These are phyloP conservation scores for Camelus bactrianus DNA, from an alignment of 2,113 vertebrate genomes.

Conservation along the genomic window DNA sequence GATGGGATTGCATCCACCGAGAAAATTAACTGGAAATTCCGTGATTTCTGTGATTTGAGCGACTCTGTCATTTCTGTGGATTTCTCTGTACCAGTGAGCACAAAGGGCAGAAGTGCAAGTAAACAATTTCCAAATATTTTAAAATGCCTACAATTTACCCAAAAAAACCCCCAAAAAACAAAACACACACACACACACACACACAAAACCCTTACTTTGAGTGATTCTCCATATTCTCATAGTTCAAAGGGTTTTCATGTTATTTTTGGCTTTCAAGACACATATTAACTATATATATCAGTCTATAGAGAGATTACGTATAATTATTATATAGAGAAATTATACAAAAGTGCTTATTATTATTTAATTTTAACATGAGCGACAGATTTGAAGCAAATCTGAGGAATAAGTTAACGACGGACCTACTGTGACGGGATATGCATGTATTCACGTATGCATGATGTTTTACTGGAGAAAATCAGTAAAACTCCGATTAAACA, in stretches of 20 bases:
- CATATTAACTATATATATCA: neutral
- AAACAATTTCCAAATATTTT: neutral
- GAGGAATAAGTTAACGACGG: neutral
- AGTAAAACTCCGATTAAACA: neutral
- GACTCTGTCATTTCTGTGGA: neutral
- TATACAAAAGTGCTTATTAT: neutral
- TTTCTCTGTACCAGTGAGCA: neutral
- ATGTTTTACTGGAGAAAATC: neutral
- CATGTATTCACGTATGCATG: neutral
- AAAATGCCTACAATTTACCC: neutral
- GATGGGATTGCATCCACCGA: neutral
- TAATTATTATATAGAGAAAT: neutral
- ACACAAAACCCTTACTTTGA: too few species aligned
- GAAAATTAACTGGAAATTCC: constrained; percentile 10
- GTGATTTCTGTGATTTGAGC: neutral
- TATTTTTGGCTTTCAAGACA: neutral
- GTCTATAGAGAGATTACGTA: neutral
- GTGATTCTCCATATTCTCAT: neutral
- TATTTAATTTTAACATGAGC: neutral
- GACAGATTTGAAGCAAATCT: neutral
- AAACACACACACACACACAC: neutral
- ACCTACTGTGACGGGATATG: neutral
- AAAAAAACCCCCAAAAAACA: neutral
- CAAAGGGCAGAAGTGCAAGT: neutral
- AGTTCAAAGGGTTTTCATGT: neutral